Evolutionary conservation across 2,113 vertebrate species (phyloP).

Genomic region (Archilochus colubris): DNA sequence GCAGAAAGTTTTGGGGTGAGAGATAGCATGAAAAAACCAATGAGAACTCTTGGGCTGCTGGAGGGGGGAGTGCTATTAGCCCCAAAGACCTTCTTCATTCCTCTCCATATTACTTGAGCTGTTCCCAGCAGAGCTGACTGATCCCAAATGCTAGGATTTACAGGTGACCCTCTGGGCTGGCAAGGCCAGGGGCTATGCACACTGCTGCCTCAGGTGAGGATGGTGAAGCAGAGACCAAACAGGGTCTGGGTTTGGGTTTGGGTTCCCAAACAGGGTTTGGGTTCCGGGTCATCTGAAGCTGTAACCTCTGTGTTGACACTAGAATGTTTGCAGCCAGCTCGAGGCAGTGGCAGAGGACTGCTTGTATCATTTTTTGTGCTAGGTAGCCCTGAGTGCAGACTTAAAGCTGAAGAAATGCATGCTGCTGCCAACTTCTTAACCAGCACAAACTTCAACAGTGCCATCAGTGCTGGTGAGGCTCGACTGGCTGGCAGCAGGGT

Average conservation of each 20-base stretch:
- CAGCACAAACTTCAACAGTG: background rate
- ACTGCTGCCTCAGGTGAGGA: background rate
- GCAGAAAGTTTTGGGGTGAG: background rate
- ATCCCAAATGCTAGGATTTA: rapidly evolving
- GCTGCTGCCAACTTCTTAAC: background rate
- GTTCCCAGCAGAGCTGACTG: background rate
- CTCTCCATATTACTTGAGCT: background rate
- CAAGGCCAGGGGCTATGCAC: rapidly evolving
- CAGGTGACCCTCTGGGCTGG: background rate
- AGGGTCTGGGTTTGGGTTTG: background rate
- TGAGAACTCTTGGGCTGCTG: background rate
- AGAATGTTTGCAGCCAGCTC: background rate
- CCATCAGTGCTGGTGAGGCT: rapidly evolving
- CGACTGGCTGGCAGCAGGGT: background rate
- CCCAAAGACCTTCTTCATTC: background rate
- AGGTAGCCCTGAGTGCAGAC: background rate
- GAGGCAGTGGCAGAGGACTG: background rate
- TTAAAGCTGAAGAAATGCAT: background rate
- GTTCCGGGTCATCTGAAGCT: background rate
- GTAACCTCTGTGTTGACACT: background rate
- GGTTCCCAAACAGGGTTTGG: background rate
- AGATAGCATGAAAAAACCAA: background rate
- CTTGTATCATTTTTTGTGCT: background rate
- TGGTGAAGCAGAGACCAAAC: background rate
- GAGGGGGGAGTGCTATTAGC: background rate